Base-by-base conservation (phyloP, 2,797 vertebrate genomes). In the Selene dorsalis region DNA sequence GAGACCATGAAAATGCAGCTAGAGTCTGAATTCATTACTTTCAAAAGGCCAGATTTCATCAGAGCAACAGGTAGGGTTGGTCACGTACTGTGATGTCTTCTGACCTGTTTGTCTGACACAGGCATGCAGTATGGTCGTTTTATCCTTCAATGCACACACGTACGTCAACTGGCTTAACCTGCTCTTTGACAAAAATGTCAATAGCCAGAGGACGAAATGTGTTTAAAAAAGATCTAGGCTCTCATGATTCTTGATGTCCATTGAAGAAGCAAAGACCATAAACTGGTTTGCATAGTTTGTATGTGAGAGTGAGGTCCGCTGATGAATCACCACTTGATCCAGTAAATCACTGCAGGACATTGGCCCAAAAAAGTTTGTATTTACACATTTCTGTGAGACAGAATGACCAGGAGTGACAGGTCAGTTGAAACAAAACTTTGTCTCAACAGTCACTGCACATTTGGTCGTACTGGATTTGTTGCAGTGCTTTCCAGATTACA, bases 121-220 rank as follows among this genome's bases (percentile, higher is more conserved):
- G 55, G 50, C 39, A 38, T 35, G 39, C 48, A 30, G 30, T 38
- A 11, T 50, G 58, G 32, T 8, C 32, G 32, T 35, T 35, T 35
- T 35, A 59, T 57, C 72, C 61, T 77, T 74, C 35, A 69, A n/a
- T 17, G 50, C 32, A 58, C 24, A 56, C 18, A 22, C 30, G 32
- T 4, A 8, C n/a, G 52, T 52, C 45, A 53, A 41, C 22, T 43
- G 55, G 41, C 61, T 71, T 68, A 48, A 69, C 53, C 52, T 43
- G 57, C 61, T 77, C 41, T 82, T 73, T 78, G 73, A 79, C 57
- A 58, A 64, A 48, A 43, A 30, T 66, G 26, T 43, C 83, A 77
- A 73, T 12, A 75, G 18, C 58, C 60, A 0, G 26, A 61, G 48
- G 76, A 67, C 18, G 68, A 30, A 75, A 45, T 48, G 18, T 11